Evolutionary conservation across 2,888 invertebrate species (phyloP).

Genomic region (Andrena praecox): DNA sequence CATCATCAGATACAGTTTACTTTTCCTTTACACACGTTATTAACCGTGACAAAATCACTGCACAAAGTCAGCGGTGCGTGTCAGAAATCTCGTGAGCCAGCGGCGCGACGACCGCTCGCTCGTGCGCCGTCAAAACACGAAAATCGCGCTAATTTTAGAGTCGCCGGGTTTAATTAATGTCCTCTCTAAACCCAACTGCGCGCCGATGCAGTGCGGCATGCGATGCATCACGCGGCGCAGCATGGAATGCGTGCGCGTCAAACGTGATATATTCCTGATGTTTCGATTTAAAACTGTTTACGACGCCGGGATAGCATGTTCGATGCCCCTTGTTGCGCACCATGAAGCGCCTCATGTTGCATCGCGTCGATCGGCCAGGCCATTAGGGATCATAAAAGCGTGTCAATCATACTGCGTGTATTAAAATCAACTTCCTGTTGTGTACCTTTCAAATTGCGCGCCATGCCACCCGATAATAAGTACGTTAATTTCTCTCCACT

Average conservation of each 20-base stretch:
- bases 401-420: constrained; percentile 55
- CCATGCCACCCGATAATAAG: constrained; percentile 21
- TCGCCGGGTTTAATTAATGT: constrained; percentile 54
- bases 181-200: constrained; percentile 16
- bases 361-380: constrained; percentile 36
- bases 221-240: constrained; percentile 62
- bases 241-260: constrained; percentile 68
- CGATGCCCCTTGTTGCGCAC: constrained; percentile 52
- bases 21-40: constrained; percentile 14
- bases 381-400: constrained; percentile 60
- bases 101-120: background rate
- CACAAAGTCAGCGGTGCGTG: constrained; percentile 8
- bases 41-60: constrained; percentile 5
- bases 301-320: constrained; percentile 44
- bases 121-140: constrained; percentile 16
- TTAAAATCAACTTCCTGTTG: constrained; percentile 52
- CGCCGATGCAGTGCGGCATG: constrained; percentile 50
- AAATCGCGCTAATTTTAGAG: constrained; percentile 36
- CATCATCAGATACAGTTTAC: background rate
- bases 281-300: constrained; percentile 70
- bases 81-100: constrained; percentile 29
- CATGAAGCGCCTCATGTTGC: constrained; percentile 43
- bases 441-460: constrained; percentile 28
- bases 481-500: constrained; percentile 19
- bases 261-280: constrained; percentile 72